Evolutionary conservation across 2,888 invertebrate species (phyloP), one percentile per base, ranked within the genome.

Genomic region (Hydraecia micacea): DNA sequence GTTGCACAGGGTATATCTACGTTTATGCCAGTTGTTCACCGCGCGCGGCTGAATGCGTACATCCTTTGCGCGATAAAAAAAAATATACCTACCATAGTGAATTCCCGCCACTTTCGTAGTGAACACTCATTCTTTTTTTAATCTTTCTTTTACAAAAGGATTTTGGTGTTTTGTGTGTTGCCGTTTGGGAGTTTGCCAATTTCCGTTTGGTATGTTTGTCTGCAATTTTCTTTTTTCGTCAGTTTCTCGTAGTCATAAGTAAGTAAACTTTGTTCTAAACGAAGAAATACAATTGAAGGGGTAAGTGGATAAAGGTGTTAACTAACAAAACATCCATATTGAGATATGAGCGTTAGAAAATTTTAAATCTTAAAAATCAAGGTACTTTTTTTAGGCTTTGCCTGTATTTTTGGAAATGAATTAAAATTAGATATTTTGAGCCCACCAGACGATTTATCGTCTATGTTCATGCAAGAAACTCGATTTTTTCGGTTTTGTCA

Each of bases 71-170:
- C 8, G 11, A 7, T 62, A 5, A 15, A 62, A 62, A 60, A 49
- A 9, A 52, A 2, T n/a, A 11, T 32, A 46, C 5, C 4, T 25
- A 9, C 25, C 36, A 42, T 52, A 42, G 52, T n/a, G 65, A 36
- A 39, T 32, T 77, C 71, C 62, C 81, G 83, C 83, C 83, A 58
- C 1, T 55, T 55, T 70, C 15, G 18, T 52, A n/a, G 32, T 58
- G 36, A 81, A 58, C 32, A 71, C 36, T 75, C n/a, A 67, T 32
- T 39, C 18, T 46, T 32, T 36, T 0, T 7, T 21, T 8, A 49
- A 25, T n/a, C 0, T 15, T 28, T 6, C 0, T 18, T 36, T 67
- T 55, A 36, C 0, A 15, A 5, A 8, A 18, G n/a, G 36, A 1
- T 9, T 6, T 32, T 63, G 3, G 36, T 65, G 60, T 32, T 68